Base-by-base conservation (phyloP, 2,113 vertebrate species). In the Rhipidura dahli region DNA sequence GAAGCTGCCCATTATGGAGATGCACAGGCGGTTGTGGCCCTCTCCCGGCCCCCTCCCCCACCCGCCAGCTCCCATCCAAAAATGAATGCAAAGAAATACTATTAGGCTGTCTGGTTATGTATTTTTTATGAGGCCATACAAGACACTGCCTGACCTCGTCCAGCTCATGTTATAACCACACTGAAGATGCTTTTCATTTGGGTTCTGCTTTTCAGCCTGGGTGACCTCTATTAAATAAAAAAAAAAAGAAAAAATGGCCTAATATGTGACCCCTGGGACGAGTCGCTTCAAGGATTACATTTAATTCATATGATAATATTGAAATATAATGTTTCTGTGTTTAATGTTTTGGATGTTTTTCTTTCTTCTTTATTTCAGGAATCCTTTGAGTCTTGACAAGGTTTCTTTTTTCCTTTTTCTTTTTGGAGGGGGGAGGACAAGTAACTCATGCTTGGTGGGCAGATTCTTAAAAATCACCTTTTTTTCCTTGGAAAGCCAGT, bases 81-180 rank as follows among this genome's bases (percentile, higher is more conserved):
- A 98, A 98, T 98, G 97, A 98, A 98, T 98, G 98, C 98, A 98
- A 97, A 98, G 98, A 98, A 98, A 98, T 98, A 98, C 98, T 98
- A 98, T 98, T 98, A 98, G 98, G 96, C 97, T 98, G 98, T 98
- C 98, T 98, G 98, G 98, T 98, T 98, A 98, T 98, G 98, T 98
- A 98, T 98, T 98, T 98, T 98, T 98, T 98, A 98, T 98, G 98
- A 98, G 98, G 96, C 98, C 98, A 98, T 98, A 98, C 98, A 98
- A 98, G 98, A 98, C 95, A 97, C 98, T 97, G 98, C 97, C 98
- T 98, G 98, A 98, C 98, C 98, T 98, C 96, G 97, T 96, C 96
- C 97, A 97, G 98, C 97, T 98, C 98, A 95, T 97, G 98, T 98
- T 98, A 98, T 97, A 98, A 98, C 98, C 98, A 97, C 98, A 98